Base-by-base conservation (phyloP, 2,888 invertebrate genomes). In the Drosophila aldrichi region DNA sequence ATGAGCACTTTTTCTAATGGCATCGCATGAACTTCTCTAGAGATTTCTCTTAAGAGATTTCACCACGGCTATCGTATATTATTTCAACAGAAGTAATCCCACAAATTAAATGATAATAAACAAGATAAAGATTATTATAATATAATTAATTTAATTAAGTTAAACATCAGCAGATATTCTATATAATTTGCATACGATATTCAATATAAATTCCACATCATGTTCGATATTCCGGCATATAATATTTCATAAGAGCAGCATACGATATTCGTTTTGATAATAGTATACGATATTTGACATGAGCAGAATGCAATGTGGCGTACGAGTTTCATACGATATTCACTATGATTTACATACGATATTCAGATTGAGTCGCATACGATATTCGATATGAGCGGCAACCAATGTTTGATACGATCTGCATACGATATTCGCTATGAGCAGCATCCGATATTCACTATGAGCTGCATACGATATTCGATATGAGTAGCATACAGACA, bases 1-100 rank as follows among this genome's bases (percentile, higher is more conserved):
- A 55, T 18, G 38, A 29, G 38, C 18, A 32, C 40, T 55, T 36
- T 36, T 38, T 38, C 52, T 38, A 22, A 38, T 52, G 22, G 16
- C 22, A 38, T 36, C 36, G 4, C 22, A 6, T 41, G 55, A 25
- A 25, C 6, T 25, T 54, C n/a, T n/a, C 22, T 12, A 25, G 3
- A 51, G 51, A 36, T 52, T 52, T 52, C 49, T 18, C 32, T 48
- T 32, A 18, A 18, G 10, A 12, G 32, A 32, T 49, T 49, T 2
- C 1, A 10, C 5, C 1, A 29, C 2, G 10, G 16, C 16, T 44
- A 4, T 12, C 6, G 10, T 48, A 29, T 29, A 5, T 29, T n/a
- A 0, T 48, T 48, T 48, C 9, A 1, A n/a, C 29, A 29, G 48
- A 48, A 32, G 14, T 18, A 18, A 32, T 32, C 1, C n/a, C 0